These are phyloP conservation scores for Arothron firmamentum DNA, from an alignment of 2,113 vertebrate species.

Conservation along the genomic window DNA sequence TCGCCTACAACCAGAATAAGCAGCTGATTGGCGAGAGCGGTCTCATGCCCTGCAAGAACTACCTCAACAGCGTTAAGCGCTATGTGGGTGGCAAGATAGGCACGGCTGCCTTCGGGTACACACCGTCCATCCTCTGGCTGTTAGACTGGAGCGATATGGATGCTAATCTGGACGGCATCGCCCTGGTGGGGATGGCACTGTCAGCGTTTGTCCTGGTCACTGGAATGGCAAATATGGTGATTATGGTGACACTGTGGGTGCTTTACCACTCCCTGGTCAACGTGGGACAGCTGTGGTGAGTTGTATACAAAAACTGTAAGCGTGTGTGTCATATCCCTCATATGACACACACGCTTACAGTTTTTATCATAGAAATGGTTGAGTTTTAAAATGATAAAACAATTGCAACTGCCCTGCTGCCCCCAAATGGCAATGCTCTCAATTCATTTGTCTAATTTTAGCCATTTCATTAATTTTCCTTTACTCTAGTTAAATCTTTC, in stretches of 20 bases:
- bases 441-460: too few species aligned
- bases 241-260: slow-evolving; percentile 86
- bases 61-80: slow-evolving; percentile 79
- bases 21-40: slow-evolving; percentile 88
- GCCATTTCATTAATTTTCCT: too few species aligned
- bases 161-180: slow-evolving; percentile 79
- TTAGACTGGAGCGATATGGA: slow-evolving; percentile 88
- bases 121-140: slow-evolving; percentile 86
- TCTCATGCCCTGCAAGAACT: slow-evolving; percentile 80
- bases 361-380: too few species aligned
- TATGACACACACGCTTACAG: background rate
- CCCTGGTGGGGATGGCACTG: slow-evolving; percentile 76
- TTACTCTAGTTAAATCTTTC: background rate
- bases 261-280: slow-evolving; percentile 91
- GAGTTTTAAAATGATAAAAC: too few species aligned
- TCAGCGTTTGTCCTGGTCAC: slow-evolving; percentile 80
- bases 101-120: slow-evolving; percentile 76
- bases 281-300: slow-evolving; percentile 94
- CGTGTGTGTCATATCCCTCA: too few species aligned
- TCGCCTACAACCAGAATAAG: slow-evolving; percentile 90
- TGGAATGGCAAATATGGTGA: slow-evolving; percentile 87
- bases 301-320: too few species aligned
- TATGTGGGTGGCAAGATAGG: slow-evolving; percentile 80
- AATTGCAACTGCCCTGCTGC: too few species aligned
- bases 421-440: too few species aligned